Base-by-base conservation (phyloP, 2,113 vertebrate genomes). In the Helogale parvula region DNA sequence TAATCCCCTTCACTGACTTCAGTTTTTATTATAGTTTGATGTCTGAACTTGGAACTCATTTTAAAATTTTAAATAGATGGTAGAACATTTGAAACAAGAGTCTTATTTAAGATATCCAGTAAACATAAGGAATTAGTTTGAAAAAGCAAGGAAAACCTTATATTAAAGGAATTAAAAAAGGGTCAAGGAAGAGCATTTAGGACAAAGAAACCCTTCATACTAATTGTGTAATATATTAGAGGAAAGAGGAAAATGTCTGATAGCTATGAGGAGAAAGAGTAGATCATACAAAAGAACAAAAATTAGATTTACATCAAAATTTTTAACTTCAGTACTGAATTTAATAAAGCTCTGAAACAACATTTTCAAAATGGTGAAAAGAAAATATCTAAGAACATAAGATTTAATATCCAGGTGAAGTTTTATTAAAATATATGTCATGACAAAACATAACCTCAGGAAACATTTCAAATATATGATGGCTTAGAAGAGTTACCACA, bases 1-100 rank as follows among this genome's bases (percentile, higher is more conserved):
- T 76, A 76, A 76, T 76, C 41, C 13, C 25, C 41, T 76, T 76
- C 41, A 76, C 72, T 15, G 29, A 76, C 47, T 76, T 47, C 41
- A 76, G 6, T 65, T 4, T 97, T 94, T 92, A 65, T 86, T 94
- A 50, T 60, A 77, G 17, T 45, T 94, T 50, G 9, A 2, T 86
- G 17, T 81, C 19, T 96, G 15, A 69, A 86, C 3, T 45, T 92
- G 33, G 3, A 92, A 8, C 52, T 33, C 54, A 93, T 82, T 88
- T 77, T 80, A 95, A 23, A 93, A 82, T 76, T 96, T 95, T 86
- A 93, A 85, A 71, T 96, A 17, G 65, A 88, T 88, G 5, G 16
- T 50, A 83, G 21, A 95, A 5, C 7, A 54, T 72, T 80, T 95
- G 72, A 52, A 31, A 72, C 63, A 94, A 88, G 16, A 50, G 23